Base-by-base conservation (phyloP, 2,888 invertebrate genomes). In the Julus scanicus region DNA sequence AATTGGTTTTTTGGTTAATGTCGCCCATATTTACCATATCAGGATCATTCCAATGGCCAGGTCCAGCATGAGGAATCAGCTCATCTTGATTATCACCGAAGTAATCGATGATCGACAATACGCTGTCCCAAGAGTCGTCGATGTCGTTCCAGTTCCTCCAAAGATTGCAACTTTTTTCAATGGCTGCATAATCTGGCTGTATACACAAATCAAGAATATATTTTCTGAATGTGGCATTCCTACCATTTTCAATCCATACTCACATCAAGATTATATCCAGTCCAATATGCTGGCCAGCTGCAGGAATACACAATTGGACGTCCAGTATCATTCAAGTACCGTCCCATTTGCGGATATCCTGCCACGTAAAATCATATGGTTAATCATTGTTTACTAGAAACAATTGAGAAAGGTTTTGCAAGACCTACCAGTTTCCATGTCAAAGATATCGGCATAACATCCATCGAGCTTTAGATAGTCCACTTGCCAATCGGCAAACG, bases 111-210 rank as follows among this genome's bases (percentile, higher is more conserved):
- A 99, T 98, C 92, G 95, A 95, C 92, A 96, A 96, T 90, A 98
- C 95, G 92, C 97, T 97, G 83, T 95, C 95, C 98, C 98, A 98
- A 40, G 97, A 97, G 92, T 98, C 98, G 92, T 97, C 97, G 90
- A 99, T 98, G 92, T 99, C 98, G 92, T 96, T 97, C 91, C 95
- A 98, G 92, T 98, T 98, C 90, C 98, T 94, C 98, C 98, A 99
- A 91, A 98, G 93, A 93, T 98, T 98, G 92, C 98, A 99, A 92
- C 96, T 94, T 90, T 96, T 94, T 90, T 96, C 96, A 90, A 98
- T 97, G 13, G 96, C 94, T 5, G 95, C 94, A 92, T 96, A 98
- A 93, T 98, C 97, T 0, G 98, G 97, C 95, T 96, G 93, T 91
- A 94, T 94, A 15, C 17, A 84, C 17, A 84, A 84, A 29, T 84